phyloP scores from a whole-genome alignment of 2,113 vertebrate genomes.

The Tapirus terrestris region DNA sequence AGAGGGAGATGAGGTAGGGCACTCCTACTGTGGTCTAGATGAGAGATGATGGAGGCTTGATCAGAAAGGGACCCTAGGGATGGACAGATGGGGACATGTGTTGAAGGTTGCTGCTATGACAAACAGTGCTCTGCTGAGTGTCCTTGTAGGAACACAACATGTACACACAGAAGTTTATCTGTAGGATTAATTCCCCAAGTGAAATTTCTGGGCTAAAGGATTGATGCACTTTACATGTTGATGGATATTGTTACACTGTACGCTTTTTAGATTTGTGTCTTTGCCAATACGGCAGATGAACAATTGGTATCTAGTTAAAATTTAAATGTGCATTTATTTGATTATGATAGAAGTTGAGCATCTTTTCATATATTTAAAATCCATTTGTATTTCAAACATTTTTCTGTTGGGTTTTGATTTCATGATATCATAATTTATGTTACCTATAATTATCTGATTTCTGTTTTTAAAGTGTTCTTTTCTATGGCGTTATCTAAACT shows the following conservation, averaged over 20 bases:
- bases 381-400: constrained; percentile 32
- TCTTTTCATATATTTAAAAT: constrained; percentile 48
- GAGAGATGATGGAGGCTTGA: too few relatives aligned
- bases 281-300: not conserved
- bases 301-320: not conserved
- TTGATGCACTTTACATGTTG: not conserved
- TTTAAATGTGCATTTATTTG: constrained; percentile 16
- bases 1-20: not conserved
- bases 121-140: not conserved
- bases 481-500: constrained; percentile 34
- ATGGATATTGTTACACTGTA: not conserved
- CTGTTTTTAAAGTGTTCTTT: constrained; percentile 56
- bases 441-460: constrained; percentile 47
- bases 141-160: not conserved
- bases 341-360: not conserved
- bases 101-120: not conserved
- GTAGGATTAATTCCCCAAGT: not conserved
- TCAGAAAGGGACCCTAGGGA: not conserved
- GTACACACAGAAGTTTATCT: not conserved
- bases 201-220: not conserved
- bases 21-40: not conserved
- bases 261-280: not conserved
- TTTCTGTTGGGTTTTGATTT: constrained; percentile 45
- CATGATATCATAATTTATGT: constrained; percentile 54
- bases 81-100: not conserved